Evolutionary conservation across 35 echinoderm and acorn worm species (phyloP), one percentile per base, ranked within the genome.

Genomic region (Ptychodera flava): DNA sequence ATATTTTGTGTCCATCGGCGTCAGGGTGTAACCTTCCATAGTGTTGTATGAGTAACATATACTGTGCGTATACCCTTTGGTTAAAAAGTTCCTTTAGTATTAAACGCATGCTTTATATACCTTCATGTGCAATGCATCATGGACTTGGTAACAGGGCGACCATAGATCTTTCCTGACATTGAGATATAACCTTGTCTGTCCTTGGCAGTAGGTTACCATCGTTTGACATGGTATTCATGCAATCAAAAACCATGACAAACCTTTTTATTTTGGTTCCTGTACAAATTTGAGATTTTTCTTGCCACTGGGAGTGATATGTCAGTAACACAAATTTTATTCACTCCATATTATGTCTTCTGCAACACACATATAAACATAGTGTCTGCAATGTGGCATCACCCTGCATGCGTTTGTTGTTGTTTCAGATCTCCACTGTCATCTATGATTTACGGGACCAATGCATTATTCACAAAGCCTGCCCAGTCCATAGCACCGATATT

Each of bases 381-480:
- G 45, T 6, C 45, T 22, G 6, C 22, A 22, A 64, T 22, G 22
- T 64, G 45, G 6, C 22, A 64, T 12, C 45, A 64, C 22, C 45
- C 45, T 6, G 22, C 6, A 12, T 64, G 6, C 22, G 45, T 12
- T 64, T 64, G 22, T 64, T 64, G 6, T 28, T 78, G 22, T 36
- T 37, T 35, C 91, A 99, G 96, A 64, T 85, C 84, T 84, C 96
- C 96, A 77, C 79, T 99, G 36, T 99, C 96, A 37, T 94, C 92
- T 34, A 92, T 88, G 78, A 92, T 99, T 29, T 99, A 94, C 88
- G 96, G 96, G 16, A 94, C 92, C 90, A 99, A 99, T 91, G 96
- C 96, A 27, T 88, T 99, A 10, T 99, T 99, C 80, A 94, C 96
- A 34, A 99, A 99, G 78, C 92, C 96, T 33, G 96, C 96, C 0